Evolutionary conservation across 2,888 invertebrate genomes (phyloP).

Genomic region (Quadroppia sp.): DNA sequence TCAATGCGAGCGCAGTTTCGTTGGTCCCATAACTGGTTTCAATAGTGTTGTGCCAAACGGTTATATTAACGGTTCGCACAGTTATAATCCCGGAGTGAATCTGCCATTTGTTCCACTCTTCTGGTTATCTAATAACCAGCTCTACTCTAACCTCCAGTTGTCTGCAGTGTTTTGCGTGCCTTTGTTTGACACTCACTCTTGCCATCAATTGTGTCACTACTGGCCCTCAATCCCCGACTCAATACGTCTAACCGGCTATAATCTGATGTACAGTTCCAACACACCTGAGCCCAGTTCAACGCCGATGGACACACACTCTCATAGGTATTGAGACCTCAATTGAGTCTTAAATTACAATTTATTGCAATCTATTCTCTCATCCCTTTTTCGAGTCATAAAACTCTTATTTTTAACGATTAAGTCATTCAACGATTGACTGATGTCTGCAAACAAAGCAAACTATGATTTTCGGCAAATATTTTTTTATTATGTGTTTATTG

Average conservation of each 20-base stretch:
- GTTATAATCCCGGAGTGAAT: background rate
- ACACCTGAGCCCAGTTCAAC: background rate
- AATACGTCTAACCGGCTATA: background rate
- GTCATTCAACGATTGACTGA: no score
- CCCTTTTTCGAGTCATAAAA: no score
- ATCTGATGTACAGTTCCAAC: slow-evolving; percentile 8
- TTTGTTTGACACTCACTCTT: background rate
- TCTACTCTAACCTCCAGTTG: slow-evolving; percentile 13
- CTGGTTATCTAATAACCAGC: background rate
- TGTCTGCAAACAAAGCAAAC: no score
- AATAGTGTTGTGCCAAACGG: background rate
- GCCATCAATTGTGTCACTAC: slow-evolving; percentile 13
- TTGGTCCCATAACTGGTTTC: background rate
- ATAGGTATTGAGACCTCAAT: slow-evolving; percentile 8
- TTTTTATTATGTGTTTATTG: slow-evolving; percentile 6
- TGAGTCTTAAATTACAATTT: no score
- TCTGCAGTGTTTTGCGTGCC: slow-evolving; percentile 25
- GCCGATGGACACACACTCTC: slow-evolving; percentile 22
- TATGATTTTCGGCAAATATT: no score
- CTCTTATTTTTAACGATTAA: no score
- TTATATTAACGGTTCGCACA: background rate
- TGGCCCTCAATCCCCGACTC: slow-evolving; percentile 8
- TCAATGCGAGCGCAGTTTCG: no score
- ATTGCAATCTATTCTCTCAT: no score
- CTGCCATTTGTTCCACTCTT: slow-evolving; percentile 21